These are phyloP conservation scores for Axis porcinus DNA, from an alignment of 2,113 vertebrate genomes.

Conservation along the genomic window DNA sequence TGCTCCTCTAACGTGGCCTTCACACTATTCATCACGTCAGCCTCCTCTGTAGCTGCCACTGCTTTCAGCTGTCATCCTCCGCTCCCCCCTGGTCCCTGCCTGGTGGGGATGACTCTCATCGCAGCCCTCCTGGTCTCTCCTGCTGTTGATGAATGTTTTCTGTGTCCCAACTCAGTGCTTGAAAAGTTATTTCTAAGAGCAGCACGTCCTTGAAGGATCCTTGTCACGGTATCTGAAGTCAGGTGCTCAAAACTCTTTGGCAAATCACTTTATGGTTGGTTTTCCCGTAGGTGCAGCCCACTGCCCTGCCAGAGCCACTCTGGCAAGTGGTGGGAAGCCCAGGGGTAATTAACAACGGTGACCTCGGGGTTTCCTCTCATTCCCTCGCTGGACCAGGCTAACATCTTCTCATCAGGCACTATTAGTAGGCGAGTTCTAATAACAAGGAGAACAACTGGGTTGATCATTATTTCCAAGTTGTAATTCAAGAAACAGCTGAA, in stretches of 20 bases:
- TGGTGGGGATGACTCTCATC: neutral
- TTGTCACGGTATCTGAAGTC: neutral
- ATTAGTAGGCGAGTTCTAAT: neutral
- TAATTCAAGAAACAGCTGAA: neutral
- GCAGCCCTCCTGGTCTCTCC: accelerated
- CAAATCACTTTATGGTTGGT: accelerated
- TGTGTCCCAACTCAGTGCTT: neutral
- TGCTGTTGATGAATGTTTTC: neutral
- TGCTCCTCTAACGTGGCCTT: neutral
- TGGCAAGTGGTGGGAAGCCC: neutral
- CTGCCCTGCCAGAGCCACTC: neutral
- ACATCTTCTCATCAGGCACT: neutral
- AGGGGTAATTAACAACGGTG: neutral
- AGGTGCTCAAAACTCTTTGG: neutral
- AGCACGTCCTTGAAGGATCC: neutral
- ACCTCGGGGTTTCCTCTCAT: neutral
- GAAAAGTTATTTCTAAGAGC: neutral
- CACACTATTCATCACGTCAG: neutral
- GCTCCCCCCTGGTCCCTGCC: neutral
- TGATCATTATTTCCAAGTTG: neutral
- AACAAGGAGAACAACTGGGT: neutral
- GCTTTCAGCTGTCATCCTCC: neutral
- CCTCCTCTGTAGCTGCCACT: accelerated
- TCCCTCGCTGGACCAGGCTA: neutral
- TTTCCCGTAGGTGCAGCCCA: neutral